These are phyloP conservation scores for Idris sp. DNA, from an alignment of 1,140 invertebrate genomes.

Conservation along the genomic window DNA sequence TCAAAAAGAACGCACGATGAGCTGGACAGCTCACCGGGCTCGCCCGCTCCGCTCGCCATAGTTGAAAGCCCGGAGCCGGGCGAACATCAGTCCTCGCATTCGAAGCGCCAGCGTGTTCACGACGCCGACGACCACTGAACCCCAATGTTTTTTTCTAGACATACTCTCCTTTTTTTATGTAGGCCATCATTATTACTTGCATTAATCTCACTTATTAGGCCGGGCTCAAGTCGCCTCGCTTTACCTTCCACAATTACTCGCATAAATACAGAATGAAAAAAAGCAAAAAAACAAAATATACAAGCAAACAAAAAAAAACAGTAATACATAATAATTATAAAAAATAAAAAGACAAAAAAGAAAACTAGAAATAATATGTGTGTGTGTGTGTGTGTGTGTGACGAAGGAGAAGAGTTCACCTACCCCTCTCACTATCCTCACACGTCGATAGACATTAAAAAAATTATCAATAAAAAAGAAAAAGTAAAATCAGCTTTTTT, in stretches of 20 bases:
- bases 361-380: too few relatives aligned
- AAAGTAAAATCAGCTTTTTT: too few relatives aligned
- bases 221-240: conserved; percentile 23
- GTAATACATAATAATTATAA: too few relatives aligned
- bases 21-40: conserved; percentile 75
- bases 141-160: conserved; percentile 63
- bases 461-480: too few relatives aligned
- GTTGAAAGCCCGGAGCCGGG: conserved; percentile 76
- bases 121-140: conserved; percentile 76
- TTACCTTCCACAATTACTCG: conserved; percentile 57
- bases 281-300: too few relatives aligned
- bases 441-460: too few relatives aligned
- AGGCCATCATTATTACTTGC: conserved; percentile 73
- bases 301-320: too few relatives aligned
- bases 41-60: conserved; percentile 75
- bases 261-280: conserved; percentile 16
- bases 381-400: too few relatives aligned
- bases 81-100: conserved; percentile 70
- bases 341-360: too few relatives aligned
- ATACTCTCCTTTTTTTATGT: conserved; percentile 70
- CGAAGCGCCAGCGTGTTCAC: conserved; percentile 75
- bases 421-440: too few relatives aligned
- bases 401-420: too few relatives aligned
- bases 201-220: conserved; percentile 48
- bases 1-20: conserved; percentile 74